Base-by-base conservation (phyloP, 1,140 invertebrate genomes). In the Bombyx mandarina region DNA sequence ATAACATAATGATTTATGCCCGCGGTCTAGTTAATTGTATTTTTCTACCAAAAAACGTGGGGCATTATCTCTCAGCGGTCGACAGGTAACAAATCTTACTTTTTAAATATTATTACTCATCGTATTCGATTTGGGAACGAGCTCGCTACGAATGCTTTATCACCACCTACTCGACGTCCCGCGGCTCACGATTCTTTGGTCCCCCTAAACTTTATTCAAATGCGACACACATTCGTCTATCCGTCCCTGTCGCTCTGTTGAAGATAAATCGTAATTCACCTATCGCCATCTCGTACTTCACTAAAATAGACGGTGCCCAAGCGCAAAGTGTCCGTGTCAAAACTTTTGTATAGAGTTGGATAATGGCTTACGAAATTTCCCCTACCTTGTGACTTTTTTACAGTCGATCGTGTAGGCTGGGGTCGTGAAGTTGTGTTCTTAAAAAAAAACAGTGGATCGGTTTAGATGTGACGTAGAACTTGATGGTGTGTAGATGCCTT, bases 101-200 rank as follows among this genome's bases (percentile, higher is more conserved):
- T 85, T 82, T 85, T 82, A 83, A 85, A 85, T 85, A 86, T 77
- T 84, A 83, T 86, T 87, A 87, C 81, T 87, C 84, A 87, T 84
- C 82, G 84, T 66, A 81, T 82, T 83, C 79, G 82, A 85, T 84
- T 85, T 86, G 79, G 79, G 75, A 86, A 71, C 76, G 77, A 68
- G 68, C 78, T 73, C 69, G 74, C 80, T 79, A 77, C 76, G 77
- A 80, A 83, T 84, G 78, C 78, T 84, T 82, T 82, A 84, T 83
- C 79, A 80, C 83, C 84, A 82, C 81, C 83, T 86, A 86, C 81
- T 83, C 81, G 79, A 72, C 74, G 71, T 84, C 83, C 83, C 83
- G 83, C 71, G 71, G 81, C 62, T 83, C 73, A 77, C 74, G 68
- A 70, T 78, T 81, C 75, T 75, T 65, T 69, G 75, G 79, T 78